These are phyloP conservation scores for Gastracanthus pulcherrimus DNA, from an alignment of 2,888 invertebrate genomes.

Conservation along the genomic window DNA sequence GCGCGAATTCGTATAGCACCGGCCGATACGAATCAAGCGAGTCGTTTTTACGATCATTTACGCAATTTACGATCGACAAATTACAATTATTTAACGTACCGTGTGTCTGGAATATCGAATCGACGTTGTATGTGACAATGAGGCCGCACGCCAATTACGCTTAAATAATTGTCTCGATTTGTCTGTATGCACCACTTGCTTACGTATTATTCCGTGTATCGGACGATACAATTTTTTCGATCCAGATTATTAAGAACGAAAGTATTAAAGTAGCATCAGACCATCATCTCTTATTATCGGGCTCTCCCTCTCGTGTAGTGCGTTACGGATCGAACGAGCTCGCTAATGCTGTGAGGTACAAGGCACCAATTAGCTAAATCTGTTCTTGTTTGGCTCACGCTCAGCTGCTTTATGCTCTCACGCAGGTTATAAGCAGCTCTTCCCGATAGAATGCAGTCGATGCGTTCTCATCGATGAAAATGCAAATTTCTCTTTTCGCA, in stretches of 20 bases:
- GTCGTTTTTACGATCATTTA: constrained; percentile 10
- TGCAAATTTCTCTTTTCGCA: neutral
- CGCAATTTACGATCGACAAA: constrained; percentile 48
- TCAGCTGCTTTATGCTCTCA: neutral
- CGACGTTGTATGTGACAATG: neutral
- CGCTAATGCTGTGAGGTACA: constrained; percentile 8
- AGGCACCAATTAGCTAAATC: constrained; percentile 42
- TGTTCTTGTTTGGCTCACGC: neutral
- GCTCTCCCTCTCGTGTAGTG: neutral
- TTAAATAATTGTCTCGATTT: neutral
- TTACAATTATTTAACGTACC: constrained; percentile 34
- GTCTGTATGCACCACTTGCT: neutral
- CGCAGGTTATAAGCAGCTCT: neutral
- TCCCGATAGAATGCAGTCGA: neutral
- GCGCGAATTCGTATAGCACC: neutral
- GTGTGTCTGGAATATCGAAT: neutral
- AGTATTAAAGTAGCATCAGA: neutral
- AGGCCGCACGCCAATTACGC: neutral
- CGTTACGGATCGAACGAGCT: no score
- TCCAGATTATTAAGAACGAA: neutral
- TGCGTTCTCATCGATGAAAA: neutral
- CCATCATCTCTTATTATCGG: neutral
- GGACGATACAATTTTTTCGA: neutral
- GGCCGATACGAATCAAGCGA: neutral
- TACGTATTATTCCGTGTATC: no score